Conservation (phyloP, 2,888 invertebrate species). For the Leucophora obtusa region DNA sequence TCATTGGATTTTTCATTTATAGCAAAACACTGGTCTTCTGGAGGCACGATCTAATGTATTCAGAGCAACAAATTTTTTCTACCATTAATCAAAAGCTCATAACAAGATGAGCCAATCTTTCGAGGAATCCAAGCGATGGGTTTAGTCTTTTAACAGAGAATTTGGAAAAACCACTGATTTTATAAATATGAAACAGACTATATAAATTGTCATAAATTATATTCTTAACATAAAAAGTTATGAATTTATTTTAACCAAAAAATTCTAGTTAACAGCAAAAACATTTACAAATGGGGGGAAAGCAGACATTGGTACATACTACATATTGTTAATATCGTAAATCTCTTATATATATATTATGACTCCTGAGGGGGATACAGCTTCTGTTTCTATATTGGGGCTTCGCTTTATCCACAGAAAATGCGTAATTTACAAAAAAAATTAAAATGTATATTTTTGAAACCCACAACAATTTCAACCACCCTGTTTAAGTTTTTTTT, state of each 20-base stretch:
- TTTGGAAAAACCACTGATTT: too few species aligned
- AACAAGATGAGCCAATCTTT: too few species aligned
- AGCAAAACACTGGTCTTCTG: too few species aligned
- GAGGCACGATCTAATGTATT: too few species aligned
- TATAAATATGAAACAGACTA: too few species aligned
- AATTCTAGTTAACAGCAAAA: constrained; percentile 52
- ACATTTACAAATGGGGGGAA: neutral
- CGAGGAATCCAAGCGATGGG: too few species aligned
- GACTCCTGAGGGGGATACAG: constrained; percentile 18
- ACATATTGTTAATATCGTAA: constrained; percentile 17
- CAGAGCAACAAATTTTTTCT: too few species aligned
- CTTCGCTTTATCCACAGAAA: constrained; percentile 20
- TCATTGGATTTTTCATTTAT: too few species aligned
- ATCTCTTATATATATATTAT: constrained; percentile 23
- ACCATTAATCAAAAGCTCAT: too few species aligned
- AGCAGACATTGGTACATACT: neutral
- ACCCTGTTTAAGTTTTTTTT: neutral
- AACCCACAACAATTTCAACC: constrained; percentile 11
- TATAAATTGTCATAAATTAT: constrained; percentile 61
- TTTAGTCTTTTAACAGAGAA: too few species aligned
- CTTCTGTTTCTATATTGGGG: constrained; percentile 31
- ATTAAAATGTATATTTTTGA: constrained; percentile 18
- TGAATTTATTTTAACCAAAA: constrained; percentile 57
- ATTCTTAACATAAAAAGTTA: constrained; percentile 60
- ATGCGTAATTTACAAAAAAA: constrained; percentile 46